Evolutionary conservation across 2,888 invertebrate species (phyloP).

Genomic region (Acholoe squamosa): DNA sequence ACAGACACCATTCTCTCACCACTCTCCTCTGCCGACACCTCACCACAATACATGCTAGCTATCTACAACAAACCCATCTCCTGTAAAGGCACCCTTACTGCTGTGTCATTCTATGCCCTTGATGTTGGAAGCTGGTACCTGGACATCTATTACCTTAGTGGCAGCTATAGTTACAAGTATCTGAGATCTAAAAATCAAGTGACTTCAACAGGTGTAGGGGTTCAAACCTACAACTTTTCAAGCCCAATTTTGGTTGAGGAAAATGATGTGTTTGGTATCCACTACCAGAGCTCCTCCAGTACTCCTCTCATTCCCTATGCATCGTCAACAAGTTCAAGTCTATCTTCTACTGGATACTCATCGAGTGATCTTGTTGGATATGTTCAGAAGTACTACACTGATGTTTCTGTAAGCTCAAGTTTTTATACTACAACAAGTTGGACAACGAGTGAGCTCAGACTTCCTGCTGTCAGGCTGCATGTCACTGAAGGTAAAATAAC

Average conservation of each 20-base stretch:
- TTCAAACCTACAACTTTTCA: not conserved
- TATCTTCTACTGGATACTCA: not conserved
- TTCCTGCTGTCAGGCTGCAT: not conserved
- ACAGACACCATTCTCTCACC: not conserved
- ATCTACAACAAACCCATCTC: not conserved
- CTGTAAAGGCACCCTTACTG: slow-evolving; percentile 4
- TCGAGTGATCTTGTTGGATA: not conserved
- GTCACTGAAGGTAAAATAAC: not conserved
- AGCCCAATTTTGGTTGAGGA: not conserved
- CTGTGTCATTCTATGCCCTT: not conserved
- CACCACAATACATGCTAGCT: not conserved
- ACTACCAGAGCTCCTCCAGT: not conserved
- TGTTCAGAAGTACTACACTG: not conserved
- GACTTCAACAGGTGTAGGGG: not conserved
- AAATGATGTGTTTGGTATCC: slow-evolving; percentile 21
- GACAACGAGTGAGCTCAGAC: not conserved
- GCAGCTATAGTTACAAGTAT: not conserved
- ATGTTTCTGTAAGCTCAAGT: not conserved
- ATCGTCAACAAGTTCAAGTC: not conserved
- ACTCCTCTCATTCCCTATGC: not conserved
- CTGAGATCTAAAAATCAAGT: not conserved
- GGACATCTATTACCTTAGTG: not conserved
- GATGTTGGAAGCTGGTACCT: not conserved
- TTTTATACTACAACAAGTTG: not conserved
- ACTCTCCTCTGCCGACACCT: not conserved